A percentile compares a stretch with the other conserved stretches of the same genome.
These are phyloP conservation scores for Diloba caeruleocephala DNA, from an alignment of 2,888 invertebrate species.

Conservation along the genomic window DNA sequence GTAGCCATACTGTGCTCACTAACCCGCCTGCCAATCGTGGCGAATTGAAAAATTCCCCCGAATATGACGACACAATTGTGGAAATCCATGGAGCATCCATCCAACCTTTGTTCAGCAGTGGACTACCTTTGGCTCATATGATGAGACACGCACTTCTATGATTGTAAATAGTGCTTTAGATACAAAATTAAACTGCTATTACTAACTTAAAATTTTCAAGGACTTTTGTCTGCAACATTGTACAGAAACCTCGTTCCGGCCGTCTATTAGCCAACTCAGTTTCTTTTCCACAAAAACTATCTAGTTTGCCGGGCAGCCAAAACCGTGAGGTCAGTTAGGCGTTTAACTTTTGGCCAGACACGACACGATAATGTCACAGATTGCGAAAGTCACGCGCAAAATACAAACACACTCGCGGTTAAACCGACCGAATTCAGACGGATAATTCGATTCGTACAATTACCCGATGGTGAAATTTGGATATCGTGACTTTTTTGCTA, in stretches of 20 bases:
- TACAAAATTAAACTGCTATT: too few species aligned
- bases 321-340: conserved; percentile 76
- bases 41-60: too few species aligned
- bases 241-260: conserved; percentile 19
- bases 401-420: conserved; percentile 75
- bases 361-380: conserved; percentile 80
- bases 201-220: conserved; percentile 32
- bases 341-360: conserved; percentile 82
- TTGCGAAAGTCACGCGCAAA: conserved; percentile 84
- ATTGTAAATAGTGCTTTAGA: too few species aligned
- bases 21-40: too few species aligned
- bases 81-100: too few species aligned
- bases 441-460: conserved; percentile 71
- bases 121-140: too few species aligned
- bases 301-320: conserved; percentile 54
- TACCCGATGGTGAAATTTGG: conserved; percentile 67
- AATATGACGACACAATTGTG: too few species aligned
- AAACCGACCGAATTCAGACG: conserved; percentile 72
- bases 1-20: too few species aligned
- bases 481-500: conserved; percentile 64
- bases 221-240: conserved; percentile 26
- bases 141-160: too few species aligned
- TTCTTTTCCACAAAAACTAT: conserved; percentile 46
- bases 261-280: conserved; percentile 44
- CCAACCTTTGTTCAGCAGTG: too few species aligned